Percentiles rank a stretch among this genome's conserved stretches.
Conservation (phyloP, 2,888 invertebrate species). For the Sisyra nigra region DNA sequence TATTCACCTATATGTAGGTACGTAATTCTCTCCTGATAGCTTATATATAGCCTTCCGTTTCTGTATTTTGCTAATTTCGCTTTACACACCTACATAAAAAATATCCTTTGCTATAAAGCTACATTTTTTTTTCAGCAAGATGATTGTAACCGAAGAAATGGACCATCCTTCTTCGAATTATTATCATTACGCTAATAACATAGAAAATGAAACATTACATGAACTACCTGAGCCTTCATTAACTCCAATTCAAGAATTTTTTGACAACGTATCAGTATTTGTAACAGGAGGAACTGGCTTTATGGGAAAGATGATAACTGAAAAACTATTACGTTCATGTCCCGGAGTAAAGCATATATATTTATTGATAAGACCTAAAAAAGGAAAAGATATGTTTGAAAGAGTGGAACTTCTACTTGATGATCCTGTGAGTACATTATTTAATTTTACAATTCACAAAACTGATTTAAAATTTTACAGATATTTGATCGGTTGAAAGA, state of each 20-base stretch:
- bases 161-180: no score
- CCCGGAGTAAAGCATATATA: conserved; percentile 33
- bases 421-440: conserved; percentile 37
- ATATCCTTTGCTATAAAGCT: no score
- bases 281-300: conserved; percentile 37
- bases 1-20: no score
- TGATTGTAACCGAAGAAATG: no score
- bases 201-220: no score
- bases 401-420: conserved; percentile 50
- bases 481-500: not conserved
- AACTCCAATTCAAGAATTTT: conserved; percentile 22
- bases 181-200: no score
- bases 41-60: no score
- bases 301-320: conserved; percentile 36
- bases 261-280: conserved; percentile 22
- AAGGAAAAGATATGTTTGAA: conserved; percentile 43
- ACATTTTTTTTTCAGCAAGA: no score
- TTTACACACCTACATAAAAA: no score
- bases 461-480: not conserved
- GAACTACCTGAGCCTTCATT: no score
- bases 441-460: not conserved
- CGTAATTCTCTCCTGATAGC: no score
- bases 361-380: conserved; percentile 37
- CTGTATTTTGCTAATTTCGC: no score
- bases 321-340: conserved; percentile 40